These are phyloP conservation scores for Neodontobutis hainanensis DNA, from an alignment of 2,113 vertebrate genomes.

Conservation along the genomic window DNA sequence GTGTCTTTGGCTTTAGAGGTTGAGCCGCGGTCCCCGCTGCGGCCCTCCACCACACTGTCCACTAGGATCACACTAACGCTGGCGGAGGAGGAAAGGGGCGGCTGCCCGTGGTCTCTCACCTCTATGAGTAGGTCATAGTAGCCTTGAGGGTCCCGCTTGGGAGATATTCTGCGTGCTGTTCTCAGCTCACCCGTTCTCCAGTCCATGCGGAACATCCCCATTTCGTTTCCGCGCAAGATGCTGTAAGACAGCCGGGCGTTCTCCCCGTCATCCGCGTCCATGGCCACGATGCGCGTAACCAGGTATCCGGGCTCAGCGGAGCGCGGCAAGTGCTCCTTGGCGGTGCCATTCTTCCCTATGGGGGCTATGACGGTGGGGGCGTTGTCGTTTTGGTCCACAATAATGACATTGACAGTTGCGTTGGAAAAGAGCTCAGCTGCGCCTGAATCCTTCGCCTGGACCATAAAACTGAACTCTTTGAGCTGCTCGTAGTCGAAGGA, in stretches of 20 bases:
- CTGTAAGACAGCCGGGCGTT: conserved; percentile 96
- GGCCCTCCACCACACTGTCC: conserved; percentile 87
- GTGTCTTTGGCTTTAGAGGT: conserved; percentile 82
- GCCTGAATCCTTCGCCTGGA: conserved; percentile 89
- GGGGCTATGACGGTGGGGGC: conserved; percentile 82
- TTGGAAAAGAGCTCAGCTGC: conserved; percentile 86
- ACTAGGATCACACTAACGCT: conserved; percentile 89
- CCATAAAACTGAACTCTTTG: conserved; percentile 94
- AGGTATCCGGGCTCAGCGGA: conserved; percentile 93
- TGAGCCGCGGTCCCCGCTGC: conserved; percentile 73
- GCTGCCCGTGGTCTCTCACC: conserved; percentile 95
- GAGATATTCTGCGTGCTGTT: conserved; percentile 88
- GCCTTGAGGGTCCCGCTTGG: conserved; percentile 90
- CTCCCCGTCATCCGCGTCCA: conserved; percentile 94
- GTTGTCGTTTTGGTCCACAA: conserved; percentile 98
- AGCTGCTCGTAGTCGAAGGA: conserved; percentile 98
- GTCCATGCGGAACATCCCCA: conserved; percentile 95
- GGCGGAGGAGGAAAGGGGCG: conserved; percentile 92
- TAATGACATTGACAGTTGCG: conserved; percentile 88
- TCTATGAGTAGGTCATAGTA: conserved; percentile 94
- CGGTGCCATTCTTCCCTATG: conserved; percentile 87
- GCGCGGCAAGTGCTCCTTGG: conserved; percentile 87
- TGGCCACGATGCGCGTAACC: conserved; percentile 90
- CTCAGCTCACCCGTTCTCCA: conserved; percentile 96
- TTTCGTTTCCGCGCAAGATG: conserved; percentile 92